Evolutionary conservation across 1,140 invertebrate species (phyloP).

Genomic region (Paraescarpia echinospica): DNA sequence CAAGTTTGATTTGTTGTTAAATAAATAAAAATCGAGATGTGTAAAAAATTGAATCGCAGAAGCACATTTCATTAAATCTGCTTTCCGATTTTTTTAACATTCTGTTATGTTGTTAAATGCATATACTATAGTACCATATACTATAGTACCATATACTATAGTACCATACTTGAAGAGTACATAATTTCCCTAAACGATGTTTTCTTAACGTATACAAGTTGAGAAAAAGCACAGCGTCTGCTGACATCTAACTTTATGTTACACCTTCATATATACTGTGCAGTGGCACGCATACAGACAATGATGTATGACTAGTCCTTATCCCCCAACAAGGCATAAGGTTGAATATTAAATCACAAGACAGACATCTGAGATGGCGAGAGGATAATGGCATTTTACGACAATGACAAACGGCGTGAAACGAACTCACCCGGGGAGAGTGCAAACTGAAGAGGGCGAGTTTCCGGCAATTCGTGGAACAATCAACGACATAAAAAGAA

Average conservation of each 20-base stretch:
- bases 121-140: no score
- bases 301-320: neutral
- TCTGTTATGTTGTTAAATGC: neutral
- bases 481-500: neutral
- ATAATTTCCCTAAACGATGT: neutral
- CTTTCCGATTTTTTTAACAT: neutral
- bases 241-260: neutral
- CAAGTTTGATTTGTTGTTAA: no score
- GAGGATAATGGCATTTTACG: neutral
- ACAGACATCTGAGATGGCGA: neutral
- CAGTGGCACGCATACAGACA: neutral
- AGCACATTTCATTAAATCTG: neutral
- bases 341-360: neutral
- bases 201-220: neutral
- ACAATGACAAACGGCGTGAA: neutral
- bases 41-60: no score
- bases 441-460: neutral
- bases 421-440: neutral
- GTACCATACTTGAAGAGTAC: neutral
- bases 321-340: neutral
- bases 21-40: no score
- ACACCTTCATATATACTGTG: neutral
- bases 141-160: neutral
- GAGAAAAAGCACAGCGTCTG: neutral
- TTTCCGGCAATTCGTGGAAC: neutral